Percentiles rank a stretch among this genome's conserved stretches.
Evolutionary conservation across 92 coral and sea anemone genomes (phyloP).

Genomic region (Desmophyllum pertusum): DNA sequence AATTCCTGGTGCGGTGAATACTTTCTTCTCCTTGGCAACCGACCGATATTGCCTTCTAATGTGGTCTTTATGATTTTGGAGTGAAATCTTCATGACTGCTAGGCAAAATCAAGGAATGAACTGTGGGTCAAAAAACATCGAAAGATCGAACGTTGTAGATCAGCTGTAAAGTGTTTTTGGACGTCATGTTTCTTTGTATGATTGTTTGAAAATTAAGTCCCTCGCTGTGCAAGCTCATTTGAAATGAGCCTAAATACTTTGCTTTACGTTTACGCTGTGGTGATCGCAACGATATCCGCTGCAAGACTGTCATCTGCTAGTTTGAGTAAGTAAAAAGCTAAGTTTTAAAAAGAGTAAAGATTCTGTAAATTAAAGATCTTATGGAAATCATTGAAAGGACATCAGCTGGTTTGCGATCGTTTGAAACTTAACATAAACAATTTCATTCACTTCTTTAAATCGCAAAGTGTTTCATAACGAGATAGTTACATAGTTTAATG

Average conservation of each 20-base stretch:
- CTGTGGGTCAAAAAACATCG: neutral
- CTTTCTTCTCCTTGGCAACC: conserved; percentile 34
- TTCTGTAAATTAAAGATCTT: too few species aligned
- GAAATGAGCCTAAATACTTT: conserved; percentile 14
- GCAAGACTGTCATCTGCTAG: conserved; percentile 18
- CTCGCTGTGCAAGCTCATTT: neutral
- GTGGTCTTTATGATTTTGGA: neutral
- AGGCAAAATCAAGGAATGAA: neutral
- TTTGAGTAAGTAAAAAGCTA: conserved; percentile 39
- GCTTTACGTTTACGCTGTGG: neutral
- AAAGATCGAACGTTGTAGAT: conserved; percentile 14
- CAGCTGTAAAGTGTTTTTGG: neutral
- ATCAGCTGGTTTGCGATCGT: neutral
- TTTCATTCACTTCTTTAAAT: neutral
- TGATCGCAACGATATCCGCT: neutral
- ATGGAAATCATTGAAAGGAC: neutral
- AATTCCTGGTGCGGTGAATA: conserved; percentile 1
- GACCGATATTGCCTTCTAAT: neutral
- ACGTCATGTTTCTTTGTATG: neutral
- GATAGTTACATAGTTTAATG: neutral
- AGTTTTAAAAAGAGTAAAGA: too few species aligned
- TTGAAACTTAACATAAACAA: too few species aligned
- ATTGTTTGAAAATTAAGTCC: neutral
- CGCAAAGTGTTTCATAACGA: neutral
- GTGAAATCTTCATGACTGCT: neutral